Percentiles rank a stretch among this genome's conserved stretches.
Evolutionary conservation across 92 coral and sea anemone genomes (phyloP).

Genomic region (Pocillopora meandrina): DNA sequence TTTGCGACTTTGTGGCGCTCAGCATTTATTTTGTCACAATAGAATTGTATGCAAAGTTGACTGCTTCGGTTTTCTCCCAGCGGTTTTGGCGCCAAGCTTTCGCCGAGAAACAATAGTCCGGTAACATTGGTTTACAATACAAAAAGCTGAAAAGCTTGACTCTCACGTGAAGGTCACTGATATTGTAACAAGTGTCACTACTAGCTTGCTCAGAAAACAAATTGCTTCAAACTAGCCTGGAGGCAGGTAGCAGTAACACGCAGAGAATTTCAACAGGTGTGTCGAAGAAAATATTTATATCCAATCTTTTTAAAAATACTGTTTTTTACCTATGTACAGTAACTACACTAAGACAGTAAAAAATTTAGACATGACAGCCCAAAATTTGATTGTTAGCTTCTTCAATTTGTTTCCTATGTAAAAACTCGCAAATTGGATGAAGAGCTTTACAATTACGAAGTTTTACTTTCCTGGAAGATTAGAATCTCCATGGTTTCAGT

Average conservation of each 20-base stretch:
- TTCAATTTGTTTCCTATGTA: neutral
- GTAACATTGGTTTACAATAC: constrained; percentile 4
- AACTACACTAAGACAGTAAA: too few relatives aligned
- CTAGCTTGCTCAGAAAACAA: neutral
- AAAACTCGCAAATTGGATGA: neutral
- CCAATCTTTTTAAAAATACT: too few relatives aligned
- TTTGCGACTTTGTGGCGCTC: constrained; percentile 41
- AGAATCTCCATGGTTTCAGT: neutral
- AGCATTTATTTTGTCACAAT: constrained; percentile 18
- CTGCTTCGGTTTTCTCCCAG: constrained; percentile 6
- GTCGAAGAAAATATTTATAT: neutral
- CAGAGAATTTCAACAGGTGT: neutral
- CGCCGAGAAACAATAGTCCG: constrained; percentile 36
- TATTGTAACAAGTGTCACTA: constrained; percentile 5
- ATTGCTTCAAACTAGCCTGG: neutral
- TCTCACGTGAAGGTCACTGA: constrained; percentile 6
- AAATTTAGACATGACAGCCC: neutral
- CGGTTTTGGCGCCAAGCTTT: constrained; percentile 34
- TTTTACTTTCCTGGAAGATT: neutral
- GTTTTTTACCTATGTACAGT: too few relatives aligned
- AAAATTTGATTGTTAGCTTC: neutral
- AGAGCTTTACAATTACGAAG: neutral
- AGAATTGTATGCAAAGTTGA: constrained; percentile 24
- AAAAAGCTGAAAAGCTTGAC: constrained; percentile 5
- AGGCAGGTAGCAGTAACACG: neutral